Evolutionary conservation across 2,797 vertebrate genomes (phyloP).

Genomic region (Propithecus perrieri): DNA sequence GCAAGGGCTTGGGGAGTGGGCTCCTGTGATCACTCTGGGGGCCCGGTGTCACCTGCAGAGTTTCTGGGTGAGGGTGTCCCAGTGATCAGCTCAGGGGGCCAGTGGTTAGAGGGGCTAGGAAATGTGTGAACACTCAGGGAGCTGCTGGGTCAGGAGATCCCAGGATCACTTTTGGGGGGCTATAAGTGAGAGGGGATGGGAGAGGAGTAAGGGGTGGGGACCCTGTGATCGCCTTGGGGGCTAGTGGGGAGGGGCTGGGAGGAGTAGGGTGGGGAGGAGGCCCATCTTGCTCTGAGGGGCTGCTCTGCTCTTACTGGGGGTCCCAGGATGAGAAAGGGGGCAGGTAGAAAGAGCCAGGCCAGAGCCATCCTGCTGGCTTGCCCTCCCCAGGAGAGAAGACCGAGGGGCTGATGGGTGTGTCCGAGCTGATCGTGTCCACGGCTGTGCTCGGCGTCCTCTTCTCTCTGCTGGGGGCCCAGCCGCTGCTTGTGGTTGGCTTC

Average conservation of each 20-base stretch:
- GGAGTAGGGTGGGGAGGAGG: not conserved
- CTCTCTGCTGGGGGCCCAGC: slow-evolving; percentile 95
- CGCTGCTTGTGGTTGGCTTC: slow-evolving; percentile 97
- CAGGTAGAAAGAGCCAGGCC: not conserved
- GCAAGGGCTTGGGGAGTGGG: rapidly evolving
- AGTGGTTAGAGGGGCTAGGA: not conserved
- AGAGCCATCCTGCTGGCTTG: not conserved
- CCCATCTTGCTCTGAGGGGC: not conserved
- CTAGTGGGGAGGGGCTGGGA: too few relatives aligned
- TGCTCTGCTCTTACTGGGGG: not conserved
- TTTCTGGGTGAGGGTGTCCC: not conserved
- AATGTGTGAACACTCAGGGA: not conserved
- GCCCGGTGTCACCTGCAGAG: not conserved
- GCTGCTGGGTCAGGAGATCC: not conserved
- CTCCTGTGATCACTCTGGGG: not conserved
- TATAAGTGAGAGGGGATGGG: not conserved
- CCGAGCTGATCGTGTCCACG: slow-evolving; percentile 97
- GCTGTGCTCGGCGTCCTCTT: slow-evolving; percentile 95
- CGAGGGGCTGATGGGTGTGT: slow-evolving; percentile 97
- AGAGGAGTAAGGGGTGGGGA: not conserved
- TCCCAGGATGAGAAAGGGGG: slow-evolving; percentile 34
- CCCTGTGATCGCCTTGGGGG: not conserved
- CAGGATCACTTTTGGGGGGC: not conserved
- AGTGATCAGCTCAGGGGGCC: too few relatives aligned
- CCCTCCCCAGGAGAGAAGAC: slow-evolving; percentile 94